These are phyloP conservation scores for Bilobella aurantiaca DNA, from an alignment of 1,140 invertebrate genomes.

Conservation along the genomic window DNA sequence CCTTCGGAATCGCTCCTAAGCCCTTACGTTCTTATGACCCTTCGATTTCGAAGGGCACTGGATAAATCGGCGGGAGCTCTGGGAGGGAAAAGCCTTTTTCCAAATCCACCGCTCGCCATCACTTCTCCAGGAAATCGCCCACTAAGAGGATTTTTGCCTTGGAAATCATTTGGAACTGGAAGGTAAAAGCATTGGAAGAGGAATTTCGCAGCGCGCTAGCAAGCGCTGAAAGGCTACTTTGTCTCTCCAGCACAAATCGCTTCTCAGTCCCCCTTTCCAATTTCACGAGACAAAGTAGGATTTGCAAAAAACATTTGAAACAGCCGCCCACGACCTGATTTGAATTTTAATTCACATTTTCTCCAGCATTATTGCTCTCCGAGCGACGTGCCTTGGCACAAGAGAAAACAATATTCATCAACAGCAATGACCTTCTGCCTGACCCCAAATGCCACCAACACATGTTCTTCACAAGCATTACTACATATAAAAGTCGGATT, in stretches of 20 bases:
- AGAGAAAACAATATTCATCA: neutral
- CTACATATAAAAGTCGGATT: no score
- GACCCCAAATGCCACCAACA: no score
- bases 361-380: neutral
- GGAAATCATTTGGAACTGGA: slow-evolving; percentile 4
- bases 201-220: neutral
- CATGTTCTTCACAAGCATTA: no score
- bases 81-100: no score
- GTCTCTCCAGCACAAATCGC: neutral
- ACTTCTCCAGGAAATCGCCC: neutral
- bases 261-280: neutral
- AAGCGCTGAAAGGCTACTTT: neutral
- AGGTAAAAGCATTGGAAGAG: neutral
- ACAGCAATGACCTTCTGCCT: neutral
- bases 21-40: neutral
- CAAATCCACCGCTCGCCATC: neutral
- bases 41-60: no score
- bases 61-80: no score
- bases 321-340: neutral
- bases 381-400: neutral
- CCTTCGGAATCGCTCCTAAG: neutral
- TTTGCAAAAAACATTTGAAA: neutral
- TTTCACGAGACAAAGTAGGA: neutral
- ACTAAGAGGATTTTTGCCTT: neutral
- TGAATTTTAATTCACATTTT: slow-evolving; percentile 2